Percentiles rank a stretch among this genome's conserved stretches.
Conservation (phyloP, 2,113 vertebrate genomes). For the Campylomormyrus numenius region DNA sequence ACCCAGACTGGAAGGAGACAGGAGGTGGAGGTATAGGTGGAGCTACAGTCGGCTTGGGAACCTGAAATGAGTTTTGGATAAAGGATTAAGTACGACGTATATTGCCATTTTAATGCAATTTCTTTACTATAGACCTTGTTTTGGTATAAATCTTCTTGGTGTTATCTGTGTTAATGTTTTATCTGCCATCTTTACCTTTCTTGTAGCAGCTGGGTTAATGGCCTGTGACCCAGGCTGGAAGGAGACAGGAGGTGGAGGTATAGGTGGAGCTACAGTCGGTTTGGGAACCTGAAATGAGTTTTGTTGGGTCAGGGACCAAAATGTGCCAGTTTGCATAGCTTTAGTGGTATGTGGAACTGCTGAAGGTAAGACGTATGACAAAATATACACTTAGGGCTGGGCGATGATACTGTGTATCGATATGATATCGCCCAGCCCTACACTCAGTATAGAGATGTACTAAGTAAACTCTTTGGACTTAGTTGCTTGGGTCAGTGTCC, state of each 20-base stretch:
- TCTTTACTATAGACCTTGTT: neutral
- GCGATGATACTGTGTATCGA: too few species aligned
- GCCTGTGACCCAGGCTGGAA: constrained; percentile 29
- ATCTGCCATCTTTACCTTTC: constrained; percentile 46
- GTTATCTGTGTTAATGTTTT: neutral
- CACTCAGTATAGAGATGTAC: neutral
- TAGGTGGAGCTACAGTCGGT: constrained; percentile 36
- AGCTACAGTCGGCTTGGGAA: constrained; percentile 27
- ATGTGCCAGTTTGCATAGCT: neutral
- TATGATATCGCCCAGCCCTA: too few species aligned
- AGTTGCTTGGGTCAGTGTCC: neutral
- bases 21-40: constrained; percentile 54
- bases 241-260: constrained; percentile 46
- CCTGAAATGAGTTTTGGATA: constrained; percentile 18
- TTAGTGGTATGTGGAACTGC: neutral
- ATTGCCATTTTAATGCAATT: neutral
- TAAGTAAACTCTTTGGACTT: neutral
- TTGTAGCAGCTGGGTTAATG: constrained; percentile 41
- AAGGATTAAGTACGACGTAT: neutral
- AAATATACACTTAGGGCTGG: neutral
- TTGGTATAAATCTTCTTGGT: neutral
- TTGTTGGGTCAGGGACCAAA: neutral
- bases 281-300: constrained; percentile 28
- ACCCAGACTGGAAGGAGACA: constrained; percentile 35
- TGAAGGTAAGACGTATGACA: neutral